phyloP scores from a whole-genome alignment of 2,113 vertebrate genomes.

The Ceratotherium simum region DNA sequence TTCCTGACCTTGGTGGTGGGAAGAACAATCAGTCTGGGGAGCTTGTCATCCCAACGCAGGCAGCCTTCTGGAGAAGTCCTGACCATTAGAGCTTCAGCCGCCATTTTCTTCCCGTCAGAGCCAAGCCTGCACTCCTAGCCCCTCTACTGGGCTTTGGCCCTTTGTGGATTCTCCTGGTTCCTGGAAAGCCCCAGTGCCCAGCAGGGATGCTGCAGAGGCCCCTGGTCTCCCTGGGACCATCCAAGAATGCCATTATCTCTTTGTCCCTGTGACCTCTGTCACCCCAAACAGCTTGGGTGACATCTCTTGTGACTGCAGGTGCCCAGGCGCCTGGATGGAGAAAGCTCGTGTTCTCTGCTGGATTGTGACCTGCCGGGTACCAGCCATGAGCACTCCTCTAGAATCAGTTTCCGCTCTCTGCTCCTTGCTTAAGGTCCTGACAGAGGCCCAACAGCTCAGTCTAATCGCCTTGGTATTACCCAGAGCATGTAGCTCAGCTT shows the following conservation, averaged over 20 bases:
- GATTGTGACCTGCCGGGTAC: slow-evolving; percentile 62
- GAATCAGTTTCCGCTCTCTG: slow-evolving; percentile 57
- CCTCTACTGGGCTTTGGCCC: neutral
- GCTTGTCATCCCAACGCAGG: neutral
- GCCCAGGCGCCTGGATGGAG: neutral
- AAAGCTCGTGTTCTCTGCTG: slow-evolving; percentile 58
- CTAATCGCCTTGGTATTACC: neutral
- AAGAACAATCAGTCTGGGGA: slow-evolving; percentile 78
- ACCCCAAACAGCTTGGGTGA: neutral
- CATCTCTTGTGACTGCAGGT: neutral
- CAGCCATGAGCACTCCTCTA: slow-evolving; percentile 43
- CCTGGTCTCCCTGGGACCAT: neutral
- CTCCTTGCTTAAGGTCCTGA: slow-evolving; percentile 62
- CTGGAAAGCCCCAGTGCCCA: neutral
- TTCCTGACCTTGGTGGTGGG: slow-evolving; percentile 85
- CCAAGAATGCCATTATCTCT: neutral
- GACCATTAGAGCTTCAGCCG: slow-evolving; percentile 71
- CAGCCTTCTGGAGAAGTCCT: slow-evolving; percentile 60
- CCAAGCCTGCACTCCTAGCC: neutral
- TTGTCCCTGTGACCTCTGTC: neutral
- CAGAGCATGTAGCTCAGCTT: neutral
- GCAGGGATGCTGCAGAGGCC: neutral
- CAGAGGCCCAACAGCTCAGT: neutral
- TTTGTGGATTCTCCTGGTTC: neutral
- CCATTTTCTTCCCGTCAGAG: slow-evolving; percentile 65